phyloP scores from a whole-genome alignment of 2,797 vertebrate species.

The Sylvia borin region DNA sequence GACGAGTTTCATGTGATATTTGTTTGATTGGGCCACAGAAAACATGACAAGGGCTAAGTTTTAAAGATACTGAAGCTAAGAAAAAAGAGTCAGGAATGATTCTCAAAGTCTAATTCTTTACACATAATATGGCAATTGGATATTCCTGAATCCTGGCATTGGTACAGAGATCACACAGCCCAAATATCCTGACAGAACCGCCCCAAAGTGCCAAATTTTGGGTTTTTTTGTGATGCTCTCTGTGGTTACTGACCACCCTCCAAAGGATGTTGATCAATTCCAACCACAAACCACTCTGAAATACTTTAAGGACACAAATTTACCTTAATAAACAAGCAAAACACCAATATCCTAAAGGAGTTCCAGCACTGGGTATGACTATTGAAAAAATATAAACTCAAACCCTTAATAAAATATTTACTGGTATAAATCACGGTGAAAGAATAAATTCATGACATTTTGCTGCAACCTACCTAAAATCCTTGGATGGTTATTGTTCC shows the following conservation, averaged over 20 bases:
- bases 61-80: background rate
- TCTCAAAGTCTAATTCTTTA: background rate
- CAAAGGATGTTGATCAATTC: background rate
- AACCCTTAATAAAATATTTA: background rate
- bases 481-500: accelerated
- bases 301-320: background rate
- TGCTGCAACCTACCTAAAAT: background rate
- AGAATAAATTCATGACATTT: background rate
- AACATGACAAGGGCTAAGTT: accelerated
- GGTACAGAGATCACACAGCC: background rate
- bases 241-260: background rate
- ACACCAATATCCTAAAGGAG: background rate
- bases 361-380: background rate
- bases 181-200: background rate
- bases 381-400: background rate
- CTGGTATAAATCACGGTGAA: background rate
- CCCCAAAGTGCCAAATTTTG: background rate
- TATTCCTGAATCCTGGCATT: background rate
- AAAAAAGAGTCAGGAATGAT: background rate
- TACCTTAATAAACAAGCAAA: background rate
- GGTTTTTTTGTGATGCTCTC: background rate
- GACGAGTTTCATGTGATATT: background rate
- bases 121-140: accelerated
- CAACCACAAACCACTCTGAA: background rate
- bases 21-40: background rate